These are phyloP conservation scores for Clivina fossor DNA, from an alignment of 2,888 invertebrate genomes.

Conservation along the genomic window DNA sequence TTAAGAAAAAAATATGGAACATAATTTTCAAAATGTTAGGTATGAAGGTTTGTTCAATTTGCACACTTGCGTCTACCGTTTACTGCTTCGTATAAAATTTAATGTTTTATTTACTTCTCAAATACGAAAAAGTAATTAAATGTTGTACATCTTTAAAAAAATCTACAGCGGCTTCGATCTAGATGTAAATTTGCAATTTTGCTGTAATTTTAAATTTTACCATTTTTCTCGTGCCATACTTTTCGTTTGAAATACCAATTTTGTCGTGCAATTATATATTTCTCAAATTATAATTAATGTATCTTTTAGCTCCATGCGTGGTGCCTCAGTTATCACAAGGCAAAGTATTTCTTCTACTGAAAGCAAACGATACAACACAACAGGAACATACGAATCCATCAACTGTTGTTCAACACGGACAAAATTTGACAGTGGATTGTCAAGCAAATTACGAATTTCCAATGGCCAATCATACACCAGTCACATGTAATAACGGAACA, in stretches of 20 bases:
- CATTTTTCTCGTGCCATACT: too few relatives aligned
- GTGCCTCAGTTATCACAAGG: constrained; percentile 87
- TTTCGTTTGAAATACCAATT: neutral
- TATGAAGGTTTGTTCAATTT: too few relatives aligned
- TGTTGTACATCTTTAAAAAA: constrained; percentile 10
- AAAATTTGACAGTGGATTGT: constrained; percentile 75
- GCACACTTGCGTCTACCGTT: too few relatives aligned
- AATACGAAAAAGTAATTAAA: neutral
- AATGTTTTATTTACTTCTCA: neutral
- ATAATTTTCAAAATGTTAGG: too few relatives aligned
- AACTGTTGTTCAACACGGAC: constrained; percentile 70
- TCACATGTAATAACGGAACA: constrained; percentile 91
- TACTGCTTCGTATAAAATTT: too few relatives aligned
- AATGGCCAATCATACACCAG: constrained; percentile 70
- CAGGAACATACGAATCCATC: constrained; percentile 48
- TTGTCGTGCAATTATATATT: neutral
- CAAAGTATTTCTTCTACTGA: constrained; percentile 64
- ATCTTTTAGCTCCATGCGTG: constrained; percentile 81
- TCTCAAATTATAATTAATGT: neutral
- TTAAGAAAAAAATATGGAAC: too few relatives aligned
- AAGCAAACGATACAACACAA: constrained; percentile 56
- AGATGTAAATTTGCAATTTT: neutral
- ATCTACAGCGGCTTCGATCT: too few relatives aligned
- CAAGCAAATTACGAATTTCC: constrained; percentile 80
- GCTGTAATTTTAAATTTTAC: neutral